phyloP scores from a whole-genome alignment of 2,797 vertebrate species.

The Brachyrhaphis roseni region DNA sequence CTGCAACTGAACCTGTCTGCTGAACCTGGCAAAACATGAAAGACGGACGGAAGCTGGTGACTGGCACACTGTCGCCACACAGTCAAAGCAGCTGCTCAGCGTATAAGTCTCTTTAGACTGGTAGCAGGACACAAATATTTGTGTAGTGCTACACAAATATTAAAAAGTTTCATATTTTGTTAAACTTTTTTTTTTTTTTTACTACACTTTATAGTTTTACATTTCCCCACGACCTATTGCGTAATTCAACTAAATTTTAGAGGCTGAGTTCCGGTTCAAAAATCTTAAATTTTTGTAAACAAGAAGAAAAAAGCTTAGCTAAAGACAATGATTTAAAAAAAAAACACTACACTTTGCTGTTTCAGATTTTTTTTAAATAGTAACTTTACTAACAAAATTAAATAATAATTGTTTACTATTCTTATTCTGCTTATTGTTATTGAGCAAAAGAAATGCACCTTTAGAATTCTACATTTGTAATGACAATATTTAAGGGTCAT shows the following conservation, averaged over 20 bases:
- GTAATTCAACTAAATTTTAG: background rate
- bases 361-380: background rate
- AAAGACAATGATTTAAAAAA: background rate
- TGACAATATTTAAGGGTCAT: background rate
- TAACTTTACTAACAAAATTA: background rate
- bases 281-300: background rate
- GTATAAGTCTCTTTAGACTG: constrained; percentile 8
- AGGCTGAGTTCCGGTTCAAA: background rate
- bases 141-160: no score
- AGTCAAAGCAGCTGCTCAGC: constrained; percentile 53
- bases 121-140: background rate
- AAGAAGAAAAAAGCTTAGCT: background rate
- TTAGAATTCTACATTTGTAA: background rate
- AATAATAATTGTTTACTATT: background rate
- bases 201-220: background rate
- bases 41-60: constrained; percentile 30
- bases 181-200: background rate
- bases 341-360: background rate
- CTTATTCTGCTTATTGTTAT: background rate
- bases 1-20: constrained; percentile 51
- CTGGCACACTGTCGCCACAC: constrained; percentile 27
- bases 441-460: background rate
- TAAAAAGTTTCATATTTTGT: background rate
- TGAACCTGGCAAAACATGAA: constrained; percentile 34
- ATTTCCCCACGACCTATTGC: background rate